Conservation (phyloP, 2,888 invertebrate genomes). For the Gymnocheta viridis region DNA sequence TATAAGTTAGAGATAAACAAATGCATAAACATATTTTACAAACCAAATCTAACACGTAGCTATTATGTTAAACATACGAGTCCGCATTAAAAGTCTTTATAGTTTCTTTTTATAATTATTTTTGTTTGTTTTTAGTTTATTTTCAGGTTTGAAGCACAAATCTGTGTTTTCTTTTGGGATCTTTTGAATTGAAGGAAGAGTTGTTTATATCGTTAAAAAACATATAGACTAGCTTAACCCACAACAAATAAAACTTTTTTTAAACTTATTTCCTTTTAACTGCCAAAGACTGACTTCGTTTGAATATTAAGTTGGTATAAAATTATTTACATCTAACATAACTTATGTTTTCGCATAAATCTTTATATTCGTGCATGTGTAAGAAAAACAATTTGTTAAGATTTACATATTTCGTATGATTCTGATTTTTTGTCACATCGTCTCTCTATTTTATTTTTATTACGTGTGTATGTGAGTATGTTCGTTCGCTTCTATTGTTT, state of each 20-base stretch:
- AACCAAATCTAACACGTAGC: neutral
- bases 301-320: neutral
- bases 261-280: neutral
- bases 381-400: conserved; percentile 54
- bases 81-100: neutral
- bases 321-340: conserved; percentile 44
- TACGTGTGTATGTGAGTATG: neutral
- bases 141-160: neutral
- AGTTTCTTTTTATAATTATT: neutral
- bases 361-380: conserved; percentile 29
- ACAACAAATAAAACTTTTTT: no score
- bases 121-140: no score
- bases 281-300: neutral
- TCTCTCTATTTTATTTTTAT: neutral
- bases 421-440: neutral
- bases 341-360: conserved; percentile 65
- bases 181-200: no score
- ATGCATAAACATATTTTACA: conserved; percentile 21
- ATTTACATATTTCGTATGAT: conserved; percentile 49
- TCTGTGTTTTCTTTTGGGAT: neutral
- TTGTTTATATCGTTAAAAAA: no score
- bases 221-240: no score
- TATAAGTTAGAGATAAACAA: conserved; percentile 28
- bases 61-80: neutral
- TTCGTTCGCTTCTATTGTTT: conserved; percentile 32